These are phyloP conservation scores for Quiscalus mexicanus DNA, from an alignment of 2,113 vertebrate genomes.

Conservation along the genomic window DNA sequence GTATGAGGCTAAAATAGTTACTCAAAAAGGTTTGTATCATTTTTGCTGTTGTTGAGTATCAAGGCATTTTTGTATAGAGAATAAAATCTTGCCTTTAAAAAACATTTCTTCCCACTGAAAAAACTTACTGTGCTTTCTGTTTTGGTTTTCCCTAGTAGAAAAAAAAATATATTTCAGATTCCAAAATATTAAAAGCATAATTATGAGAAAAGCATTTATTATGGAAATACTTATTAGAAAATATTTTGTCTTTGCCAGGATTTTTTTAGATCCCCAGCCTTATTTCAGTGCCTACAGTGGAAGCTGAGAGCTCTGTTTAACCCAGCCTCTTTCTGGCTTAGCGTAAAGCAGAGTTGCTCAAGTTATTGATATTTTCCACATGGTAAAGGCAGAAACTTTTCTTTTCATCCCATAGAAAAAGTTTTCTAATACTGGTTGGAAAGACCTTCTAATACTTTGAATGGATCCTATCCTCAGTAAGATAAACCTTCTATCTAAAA, in stretches of 20 bases:
- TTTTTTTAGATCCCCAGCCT: neutral
- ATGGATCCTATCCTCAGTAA: slow-evolving; percentile 5
- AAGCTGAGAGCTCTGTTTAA: neutral
- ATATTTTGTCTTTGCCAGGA: neutral
- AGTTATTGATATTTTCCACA: slow-evolving; percentile 17
- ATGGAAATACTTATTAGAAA: neutral
- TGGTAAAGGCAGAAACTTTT: neutral
- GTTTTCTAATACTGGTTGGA: neutral
- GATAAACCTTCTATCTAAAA: slow-evolving; percentile 29
- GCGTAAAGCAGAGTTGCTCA: neutral
- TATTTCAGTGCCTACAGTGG: neutral
- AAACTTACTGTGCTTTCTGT: neutral
- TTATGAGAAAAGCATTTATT: neutral
- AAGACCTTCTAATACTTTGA: slow-evolving; percentile 20
- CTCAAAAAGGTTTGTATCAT: neutral
- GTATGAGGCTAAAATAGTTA: neutral
- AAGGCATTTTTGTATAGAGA: neutral
- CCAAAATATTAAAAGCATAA: neutral
- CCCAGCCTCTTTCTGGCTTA: neutral
- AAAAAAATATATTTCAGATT: neutral
- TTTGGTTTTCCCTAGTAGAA: neutral
- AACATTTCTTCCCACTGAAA: neutral
- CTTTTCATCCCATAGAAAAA: neutral
- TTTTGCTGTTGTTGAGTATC: neutral
- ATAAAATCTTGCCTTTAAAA: neutral